Percentiles rank a stretch among this genome's conserved stretches.
phyloP scores from a whole-genome alignment of 1,140 invertebrate species.

The Acromyrmex heyeri region DNA sequence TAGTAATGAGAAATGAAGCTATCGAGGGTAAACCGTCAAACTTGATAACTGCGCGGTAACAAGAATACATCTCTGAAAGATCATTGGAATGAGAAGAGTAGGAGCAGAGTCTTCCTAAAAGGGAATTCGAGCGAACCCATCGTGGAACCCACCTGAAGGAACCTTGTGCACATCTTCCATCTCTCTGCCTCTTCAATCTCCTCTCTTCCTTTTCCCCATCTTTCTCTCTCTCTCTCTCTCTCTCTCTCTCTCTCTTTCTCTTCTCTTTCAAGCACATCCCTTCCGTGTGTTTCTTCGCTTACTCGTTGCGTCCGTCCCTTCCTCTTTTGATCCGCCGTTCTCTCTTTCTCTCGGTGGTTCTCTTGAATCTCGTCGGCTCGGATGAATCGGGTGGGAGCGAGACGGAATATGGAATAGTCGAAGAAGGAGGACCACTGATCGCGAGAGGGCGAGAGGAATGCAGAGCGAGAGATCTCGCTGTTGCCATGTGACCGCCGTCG shows the following conservation, averaged over 20 bases:
- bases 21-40: constrained; percentile 25
- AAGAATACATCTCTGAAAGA: constrained; percentile 16
- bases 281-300: constrained; percentile 76
- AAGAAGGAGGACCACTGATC: constrained; percentile 56
- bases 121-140: constrained; percentile 80
- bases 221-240: constrained; percentile 47
- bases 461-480: constrained; percentile 76
- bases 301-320: constrained; percentile 67
- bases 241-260: constrained; percentile 66
- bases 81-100: constrained; percentile 2
- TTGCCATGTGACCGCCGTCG: constrained; percentile 79
- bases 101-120: constrained; percentile 72
- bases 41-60: constrained; percentile 41
- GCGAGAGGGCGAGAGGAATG: constrained; percentile 65
- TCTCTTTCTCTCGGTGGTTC: not conserved
- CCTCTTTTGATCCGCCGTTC: constrained; percentile 29
- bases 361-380: constrained; percentile 32
- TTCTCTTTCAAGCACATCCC: constrained; percentile 49
- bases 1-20: constrained; percentile 14
- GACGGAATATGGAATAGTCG: constrained; percentile 75
- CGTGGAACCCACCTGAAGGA: constrained; percentile 77
- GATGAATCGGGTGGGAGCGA: constrained; percentile 50
- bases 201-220: constrained; percentile 65
- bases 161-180: constrained; percentile 77
- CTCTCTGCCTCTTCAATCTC: constrained; percentile 46